phyloP scores from a whole-genome alignment of 2,113 vertebrate genomes.

The Eulemur macaco region DNA sequence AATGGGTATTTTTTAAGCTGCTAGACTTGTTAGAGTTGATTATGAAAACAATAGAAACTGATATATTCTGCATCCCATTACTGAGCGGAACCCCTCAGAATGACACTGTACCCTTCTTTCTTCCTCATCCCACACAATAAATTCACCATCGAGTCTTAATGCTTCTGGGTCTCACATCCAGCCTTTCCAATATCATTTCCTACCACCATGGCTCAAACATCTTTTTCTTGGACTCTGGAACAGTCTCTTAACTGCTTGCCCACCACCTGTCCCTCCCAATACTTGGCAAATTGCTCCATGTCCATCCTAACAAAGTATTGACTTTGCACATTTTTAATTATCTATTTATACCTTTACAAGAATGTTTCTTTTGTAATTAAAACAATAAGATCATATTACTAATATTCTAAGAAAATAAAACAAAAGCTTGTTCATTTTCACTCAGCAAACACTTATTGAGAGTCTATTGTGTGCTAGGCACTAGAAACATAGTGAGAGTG shows the following conservation, averaged over 20 bases:
- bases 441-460: not conserved
- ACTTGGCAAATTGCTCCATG: not conserved
- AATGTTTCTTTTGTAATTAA: not conserved
- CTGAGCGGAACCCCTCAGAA: not conserved
- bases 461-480: not conserved
- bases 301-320: not conserved
- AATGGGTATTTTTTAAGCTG: not conserved
- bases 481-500: not conserved
- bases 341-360: conserved; percentile 6
- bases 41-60: not conserved
- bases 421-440: not conserved
- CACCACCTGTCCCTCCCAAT: not conserved
- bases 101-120: not conserved
- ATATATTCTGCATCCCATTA: not conserved
- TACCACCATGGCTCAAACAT: not conserved
- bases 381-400: not conserved
- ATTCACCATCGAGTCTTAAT: not conserved
- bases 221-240: not conserved
- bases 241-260: not conserved
- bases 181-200: not conserved
- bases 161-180: not conserved
- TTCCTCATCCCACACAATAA: not conserved
- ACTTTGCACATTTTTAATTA: not conserved
- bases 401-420: not conserved
- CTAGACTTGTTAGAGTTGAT: not conserved